A percentile compares a stretch with the other conserved stretches of the same genome.
Evolutionary conservation across 2,888 invertebrate species (phyloP).

Genomic region (Polylopha cassiicola): DNA sequence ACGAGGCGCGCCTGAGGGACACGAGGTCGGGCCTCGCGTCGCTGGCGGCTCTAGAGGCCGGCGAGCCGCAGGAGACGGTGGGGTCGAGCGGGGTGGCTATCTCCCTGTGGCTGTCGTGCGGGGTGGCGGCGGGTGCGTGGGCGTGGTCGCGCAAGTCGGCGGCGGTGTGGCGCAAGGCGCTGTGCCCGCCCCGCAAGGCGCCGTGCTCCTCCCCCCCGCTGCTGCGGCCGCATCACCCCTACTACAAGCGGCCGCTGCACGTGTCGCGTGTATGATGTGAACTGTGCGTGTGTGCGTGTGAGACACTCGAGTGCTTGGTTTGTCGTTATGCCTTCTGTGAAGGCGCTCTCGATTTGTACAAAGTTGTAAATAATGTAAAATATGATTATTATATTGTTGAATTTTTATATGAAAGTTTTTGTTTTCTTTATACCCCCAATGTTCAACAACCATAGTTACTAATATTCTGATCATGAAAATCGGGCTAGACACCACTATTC

Average conservation of each 20-base stretch:
- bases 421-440: conserved; percentile 31
- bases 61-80: conserved; percentile 36
- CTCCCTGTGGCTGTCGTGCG: conserved; percentile 79
- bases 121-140: conserved; percentile 82
- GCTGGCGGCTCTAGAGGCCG: conserved; percentile 69
- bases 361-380: conserved; percentile 66
- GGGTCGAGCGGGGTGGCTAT: conserved; percentile 71
- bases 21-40: conserved; percentile 61
- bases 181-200: conserved; percentile 67
- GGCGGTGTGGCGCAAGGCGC: conserved; percentile 74
- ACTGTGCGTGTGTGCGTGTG: conserved; percentile 17
- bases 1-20: conserved; percentile 76
- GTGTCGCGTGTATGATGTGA: conserved; percentile 60
- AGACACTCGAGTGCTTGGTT: conserved; percentile 37
- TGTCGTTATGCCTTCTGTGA: conserved; percentile 65
- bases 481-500: too few relatives aligned
- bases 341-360: conserved; percentile 63
- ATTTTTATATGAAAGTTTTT: conserved; percentile 43
- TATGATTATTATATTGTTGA: conserved; percentile 63
- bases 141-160: conserved; percentile 80
- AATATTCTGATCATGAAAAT: too few relatives aligned
- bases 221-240: conserved; percentile 53
- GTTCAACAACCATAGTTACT: not conserved
- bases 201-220: conserved; percentile 58
- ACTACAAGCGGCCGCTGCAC: conserved; percentile 64